Conservation (phyloP, 2,888 invertebrate genomes). For the Trichacis sp. region DNA sequence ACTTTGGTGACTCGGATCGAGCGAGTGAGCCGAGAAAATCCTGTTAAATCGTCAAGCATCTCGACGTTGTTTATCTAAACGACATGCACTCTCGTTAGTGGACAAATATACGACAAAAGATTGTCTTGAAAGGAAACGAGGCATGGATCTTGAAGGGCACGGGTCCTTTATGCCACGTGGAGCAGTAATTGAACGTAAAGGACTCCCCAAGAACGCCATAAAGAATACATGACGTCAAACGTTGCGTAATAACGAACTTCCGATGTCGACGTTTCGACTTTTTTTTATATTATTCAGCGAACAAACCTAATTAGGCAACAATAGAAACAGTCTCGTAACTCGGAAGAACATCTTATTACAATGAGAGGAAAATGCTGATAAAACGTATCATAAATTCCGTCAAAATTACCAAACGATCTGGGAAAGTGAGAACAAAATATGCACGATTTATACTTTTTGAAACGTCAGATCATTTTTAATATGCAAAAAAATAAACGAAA, state of each 20-base stretch:
- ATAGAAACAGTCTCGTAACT: no score
- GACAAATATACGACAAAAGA: conserved; percentile 58
- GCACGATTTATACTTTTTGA: background rate
- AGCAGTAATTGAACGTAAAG: conserved; percentile 36
- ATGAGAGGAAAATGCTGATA: no score
- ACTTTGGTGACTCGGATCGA: background rate
- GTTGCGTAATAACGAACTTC: conserved; percentile 16
- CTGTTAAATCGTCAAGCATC: conserved; percentile 17
- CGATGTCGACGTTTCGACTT: background rate
- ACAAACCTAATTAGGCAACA: background rate
- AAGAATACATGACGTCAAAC: conserved; percentile 22
- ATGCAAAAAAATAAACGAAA: no score
- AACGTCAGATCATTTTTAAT: no score
- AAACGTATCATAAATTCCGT: no score
- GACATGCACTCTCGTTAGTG: conserved; percentile 58
- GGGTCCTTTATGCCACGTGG: conserved; percentile 18
- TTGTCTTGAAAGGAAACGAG: conserved; percentile 27
- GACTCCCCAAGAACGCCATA: conserved; percentile 23
- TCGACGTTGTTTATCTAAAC: conserved; percentile 56
- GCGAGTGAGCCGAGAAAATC: background rate
- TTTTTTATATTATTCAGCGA: background rate
- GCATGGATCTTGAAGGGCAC: conserved; percentile 23
- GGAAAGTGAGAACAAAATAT: background rate
- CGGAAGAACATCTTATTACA: background rate
- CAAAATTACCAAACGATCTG: no score